Evolutionary conservation across 2,113 vertebrate species (phyloP), one percentile per base, ranked within the genome.

Genomic region (Nothobranchius furzeri): DNA sequence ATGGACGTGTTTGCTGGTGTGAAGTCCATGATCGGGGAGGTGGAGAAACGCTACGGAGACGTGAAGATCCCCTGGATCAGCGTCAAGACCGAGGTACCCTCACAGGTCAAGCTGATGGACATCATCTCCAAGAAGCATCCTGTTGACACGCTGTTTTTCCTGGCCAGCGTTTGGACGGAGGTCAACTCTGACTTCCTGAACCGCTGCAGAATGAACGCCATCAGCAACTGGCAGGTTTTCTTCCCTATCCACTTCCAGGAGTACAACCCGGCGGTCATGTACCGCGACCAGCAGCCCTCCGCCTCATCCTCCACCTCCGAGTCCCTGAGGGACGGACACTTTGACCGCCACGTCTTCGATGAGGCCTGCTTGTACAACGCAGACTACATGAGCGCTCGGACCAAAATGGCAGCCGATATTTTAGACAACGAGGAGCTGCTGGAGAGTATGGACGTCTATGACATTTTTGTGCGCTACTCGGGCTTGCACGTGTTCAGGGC

Each of bases 101-200:
- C 97, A 0, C 97, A 99, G 85, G 95, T 98, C 54, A 95, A 96
- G 55, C 95, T 99, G 66, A 97, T 99, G 96, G 97, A 99, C 74
- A 95, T 98, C 52, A 94, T 98, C 70, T 98, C 97, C 0, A 99
- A 99, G 91, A 99, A 98, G 85, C 96, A 99, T 79, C 96, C 97
- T 0, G 95, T 98, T 80, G 97, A 99, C 81, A 97, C 96, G 0
- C 92, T 98, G 6, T 99, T 98, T 76, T 98, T 98, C 79, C 85
- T 98, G 55, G 91, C 95, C 64, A 94, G 94, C 0, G 95, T 96
- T 60, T 96, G 96, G 95, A 98, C 96, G 0, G 94, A 98, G 86
- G 92, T 98, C 37, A 96, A 93, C 5, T 88, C 91, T 0, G 96
- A 99, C 75, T 98, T 96, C 67, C 92, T 98, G 70, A 98, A 97